A percentile compares a stretch with the other conserved stretches of the same genome.
Conservation (phyloP, 2,888 invertebrate species). For the Watsonalla binaria region DNA sequence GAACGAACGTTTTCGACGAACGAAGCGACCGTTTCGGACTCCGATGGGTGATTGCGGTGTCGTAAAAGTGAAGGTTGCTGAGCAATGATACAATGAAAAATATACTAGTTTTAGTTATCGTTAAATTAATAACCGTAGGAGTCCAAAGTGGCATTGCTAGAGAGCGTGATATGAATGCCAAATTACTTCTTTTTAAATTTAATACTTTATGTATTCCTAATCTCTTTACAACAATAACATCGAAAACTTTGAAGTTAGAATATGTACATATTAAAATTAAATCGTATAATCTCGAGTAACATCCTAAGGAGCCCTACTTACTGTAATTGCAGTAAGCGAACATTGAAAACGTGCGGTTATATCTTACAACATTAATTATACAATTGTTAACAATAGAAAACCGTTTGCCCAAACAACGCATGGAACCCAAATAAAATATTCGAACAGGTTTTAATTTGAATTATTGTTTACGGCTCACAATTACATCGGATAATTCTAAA, state of each 20-base stretch:
- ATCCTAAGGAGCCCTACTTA: too few relatives aligned
- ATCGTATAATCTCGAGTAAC: too few relatives aligned
- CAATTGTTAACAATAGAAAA: slow-evolving; percentile 16
- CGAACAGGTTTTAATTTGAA: slow-evolving; percentile 57
- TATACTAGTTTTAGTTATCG: background rate
- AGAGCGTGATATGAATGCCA: background rate
- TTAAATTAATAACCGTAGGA: slow-evolving; percentile 6
- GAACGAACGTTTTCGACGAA: slow-evolving; percentile 48
- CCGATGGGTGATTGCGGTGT: slow-evolving; percentile 14
- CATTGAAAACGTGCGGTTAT: too few relatives aligned
- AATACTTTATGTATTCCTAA: too few relatives aligned
- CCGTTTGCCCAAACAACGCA: slow-evolving; percentile 20
- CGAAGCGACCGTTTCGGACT: slow-evolving; percentile 14
- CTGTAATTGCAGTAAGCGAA: too few relatives aligned
- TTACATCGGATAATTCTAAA: slow-evolving; percentile 53
- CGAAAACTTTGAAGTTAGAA: too few relatives aligned
- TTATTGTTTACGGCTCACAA: slow-evolving; percentile 58
- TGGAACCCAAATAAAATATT: slow-evolving; percentile 49
- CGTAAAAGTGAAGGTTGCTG: background rate
- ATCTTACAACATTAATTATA: too few relatives aligned
- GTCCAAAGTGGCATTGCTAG: background rate
- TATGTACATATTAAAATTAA: too few relatives aligned
- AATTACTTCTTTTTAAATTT: slow-evolving; percentile 9
- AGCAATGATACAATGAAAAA: background rate
- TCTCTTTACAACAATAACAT: too few relatives aligned